Evolutionary conservation across 2,888 invertebrate species (phyloP), one percentile per base, ranked within the genome.

Genomic region (Drosophila falleni): DNA sequence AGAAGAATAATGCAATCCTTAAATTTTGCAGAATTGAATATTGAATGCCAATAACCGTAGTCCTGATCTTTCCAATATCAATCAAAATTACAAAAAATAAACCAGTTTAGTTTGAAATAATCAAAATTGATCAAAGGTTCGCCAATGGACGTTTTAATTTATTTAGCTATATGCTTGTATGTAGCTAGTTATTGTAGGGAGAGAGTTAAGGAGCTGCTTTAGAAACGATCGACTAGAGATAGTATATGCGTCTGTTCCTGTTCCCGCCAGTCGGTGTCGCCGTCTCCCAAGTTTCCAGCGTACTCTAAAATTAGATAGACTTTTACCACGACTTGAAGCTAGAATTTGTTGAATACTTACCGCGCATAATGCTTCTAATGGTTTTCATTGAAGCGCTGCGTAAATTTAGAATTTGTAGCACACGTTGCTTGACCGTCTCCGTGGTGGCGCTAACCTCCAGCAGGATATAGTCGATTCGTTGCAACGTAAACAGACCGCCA

Each of bases 401-500:
- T 83, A 98, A 94, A 81, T 97, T 97, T 47, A 99, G 93, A 79
- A 98, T 97, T 89, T 98, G 96, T 75, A 97, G 95, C 0, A 98
- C 97, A 66, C 98, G 94, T 90, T 97, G 97, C 91, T 98, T 98
- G 37, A 97, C 95, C 0, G 93, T 92, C 8, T 94, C 94, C 0
- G 96, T 94, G 15, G 95, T 95, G 5, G 96, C 96, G 61, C 91
- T 90, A 75, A 96, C 95, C 93, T 97, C 97, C 64, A 97, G 93
- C 87, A 97, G 95, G 67, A 97, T 96, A 91, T 98, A 97, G 92
- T 99, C 98, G 29, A 99, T 96, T 55, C 98, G 94, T 93, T 99
- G 99, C 60, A 99, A 94, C 0, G 98, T 98, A 92, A 99, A 99
- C n/a, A 99, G 94, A 0, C 99, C 99, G 9, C 97, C 97, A 69